Percentiles rank a stretch among this genome's conserved stretches.
Evolutionary conservation across 2,888 invertebrate genomes (phyloP).

Genomic region (Agrochola macilenta): DNA sequence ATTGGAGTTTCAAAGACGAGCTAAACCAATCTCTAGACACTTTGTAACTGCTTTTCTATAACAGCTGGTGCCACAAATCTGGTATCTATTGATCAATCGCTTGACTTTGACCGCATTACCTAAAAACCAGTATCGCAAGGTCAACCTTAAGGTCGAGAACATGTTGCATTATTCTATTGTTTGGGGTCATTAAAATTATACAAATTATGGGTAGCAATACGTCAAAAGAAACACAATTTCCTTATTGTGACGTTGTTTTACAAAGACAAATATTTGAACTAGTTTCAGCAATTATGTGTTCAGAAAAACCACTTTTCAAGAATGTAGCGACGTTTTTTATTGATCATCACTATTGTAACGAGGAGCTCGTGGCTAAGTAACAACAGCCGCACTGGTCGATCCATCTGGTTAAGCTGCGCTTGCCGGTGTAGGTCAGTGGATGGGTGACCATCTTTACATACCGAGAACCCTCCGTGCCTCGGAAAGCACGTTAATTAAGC

Average conservation of each 20-base stretch:
- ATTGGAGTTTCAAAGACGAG: neutral
- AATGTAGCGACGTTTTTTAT: constrained; percentile 12
- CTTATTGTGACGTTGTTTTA: neutral
- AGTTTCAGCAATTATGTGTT: neutral
- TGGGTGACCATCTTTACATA: too few relatives aligned
- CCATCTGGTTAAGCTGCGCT: too few relatives aligned
- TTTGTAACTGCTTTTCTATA: neutral
- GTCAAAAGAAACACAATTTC: neutral
- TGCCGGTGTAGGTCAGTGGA: too few relatives aligned
- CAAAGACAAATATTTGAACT: neutral
- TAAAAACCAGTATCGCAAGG: constrained; percentile 46
- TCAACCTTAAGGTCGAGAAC: constrained; percentile 11
- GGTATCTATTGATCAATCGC: constrained; percentile 33
- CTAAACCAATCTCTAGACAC: neutral
- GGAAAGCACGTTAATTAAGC: too few relatives aligned
- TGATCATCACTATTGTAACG: constrained; percentile 12
- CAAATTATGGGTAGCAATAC: neutral
- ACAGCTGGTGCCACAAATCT: constrained; percentile 1
- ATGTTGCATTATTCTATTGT: constrained; percentile 26
- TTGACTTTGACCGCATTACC: constrained; percentile 62
- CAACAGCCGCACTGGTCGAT: too few relatives aligned
- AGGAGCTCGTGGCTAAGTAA: too few relatives aligned
- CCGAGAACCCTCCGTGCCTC: too few relatives aligned
- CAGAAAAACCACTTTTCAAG: neutral
- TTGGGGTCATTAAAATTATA: neutral